phyloP scores from a whole-genome alignment of 2,888 invertebrate species.

The Ceriagrion tenellum region DNA sequence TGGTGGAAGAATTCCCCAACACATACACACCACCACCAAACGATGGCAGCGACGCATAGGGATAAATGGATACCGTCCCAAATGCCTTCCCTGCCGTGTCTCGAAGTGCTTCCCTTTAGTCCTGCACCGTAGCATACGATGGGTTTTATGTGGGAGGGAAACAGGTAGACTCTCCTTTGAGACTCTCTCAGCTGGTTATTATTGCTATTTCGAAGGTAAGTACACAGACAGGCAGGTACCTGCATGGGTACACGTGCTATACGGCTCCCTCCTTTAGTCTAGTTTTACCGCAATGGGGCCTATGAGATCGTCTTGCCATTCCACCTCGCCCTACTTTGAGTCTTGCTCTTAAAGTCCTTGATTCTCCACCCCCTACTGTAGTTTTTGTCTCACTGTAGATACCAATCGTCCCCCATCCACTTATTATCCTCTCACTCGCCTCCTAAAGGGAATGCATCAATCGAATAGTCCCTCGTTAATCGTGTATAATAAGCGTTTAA shows the following conservation, averaged over 20 bases:
- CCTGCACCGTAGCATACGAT: not conserved
- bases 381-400: not conserved
- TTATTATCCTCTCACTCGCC: not conserved
- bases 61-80: slow-evolving; percentile 21
- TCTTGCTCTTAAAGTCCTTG: not conserved
- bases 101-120: not conserved
- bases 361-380: not conserved
- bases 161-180: not conserved
- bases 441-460: not conserved
- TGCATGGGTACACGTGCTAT: not conserved
- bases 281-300: not conserved
- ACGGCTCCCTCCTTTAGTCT: not conserved
- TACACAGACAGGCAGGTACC: not conserved
- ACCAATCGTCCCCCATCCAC: too few relatives aligned
- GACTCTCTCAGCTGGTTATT: not conserved
- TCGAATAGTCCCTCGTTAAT: slow-evolving; percentile 7
- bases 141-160: not conserved
- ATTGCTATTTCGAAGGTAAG: not conserved
- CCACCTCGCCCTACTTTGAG: not conserved
- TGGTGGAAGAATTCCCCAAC: not conserved
- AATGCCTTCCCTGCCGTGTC: not conserved
- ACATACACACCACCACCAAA: not conserved
- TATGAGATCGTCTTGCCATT: not conserved
- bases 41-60: not conserved
- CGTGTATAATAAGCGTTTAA: slow-evolving; percentile 17